Percentiles rank a stretch among this genome's conserved stretches.
Evolutionary conservation across 2,888 invertebrate genomes (phyloP).

Genomic region (Caenorhabditis angaria): DNA sequence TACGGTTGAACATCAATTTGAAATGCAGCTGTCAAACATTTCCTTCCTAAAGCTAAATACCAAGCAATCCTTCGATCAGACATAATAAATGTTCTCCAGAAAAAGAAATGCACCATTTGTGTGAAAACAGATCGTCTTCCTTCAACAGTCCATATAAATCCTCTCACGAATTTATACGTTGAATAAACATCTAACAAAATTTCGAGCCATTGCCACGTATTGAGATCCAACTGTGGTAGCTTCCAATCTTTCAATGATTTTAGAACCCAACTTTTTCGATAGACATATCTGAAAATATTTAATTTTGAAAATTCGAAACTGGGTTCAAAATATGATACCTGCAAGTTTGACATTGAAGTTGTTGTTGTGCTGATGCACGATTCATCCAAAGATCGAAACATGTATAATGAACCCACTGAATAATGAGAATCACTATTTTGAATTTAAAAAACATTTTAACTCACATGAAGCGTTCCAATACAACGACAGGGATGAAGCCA

Average conservation of each 20-base stretch:
- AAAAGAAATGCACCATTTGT: constrained; percentile 34
- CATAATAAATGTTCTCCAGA: constrained; percentile 38
- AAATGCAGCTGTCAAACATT: not conserved
- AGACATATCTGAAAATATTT: constrained; percentile 36
- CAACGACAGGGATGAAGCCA: constrained; percentile 52
- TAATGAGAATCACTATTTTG: not conserved
- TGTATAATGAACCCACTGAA: constrained; percentile 55
- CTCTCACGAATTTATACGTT: constrained; percentile 42
- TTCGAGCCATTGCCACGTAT: constrained; percentile 23
- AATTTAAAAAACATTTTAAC: constrained; percentile 11
- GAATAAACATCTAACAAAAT: constrained; percentile 43
- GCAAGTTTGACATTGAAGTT: constrained; percentile 53
- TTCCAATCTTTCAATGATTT: constrained; percentile 44
- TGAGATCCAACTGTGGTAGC: constrained; percentile 34
- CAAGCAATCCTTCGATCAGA: constrained; percentile 14
- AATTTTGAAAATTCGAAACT: not conserved
- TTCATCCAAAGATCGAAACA: constrained; percentile 56
- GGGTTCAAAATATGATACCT: constrained; percentile 22
- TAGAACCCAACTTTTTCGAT: constrained; percentile 48
- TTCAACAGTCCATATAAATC: constrained; percentile 24
- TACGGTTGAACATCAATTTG: not conserved
- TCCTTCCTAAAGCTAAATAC: constrained; percentile 9
- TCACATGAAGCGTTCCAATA: constrained; percentile 47
- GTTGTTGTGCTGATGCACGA: constrained; percentile 51
- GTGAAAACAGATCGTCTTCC: constrained; percentile 28